phyloP scores from a whole-genome alignment of 2,888 invertebrate genomes.

The Adela reaumurella region DNA sequence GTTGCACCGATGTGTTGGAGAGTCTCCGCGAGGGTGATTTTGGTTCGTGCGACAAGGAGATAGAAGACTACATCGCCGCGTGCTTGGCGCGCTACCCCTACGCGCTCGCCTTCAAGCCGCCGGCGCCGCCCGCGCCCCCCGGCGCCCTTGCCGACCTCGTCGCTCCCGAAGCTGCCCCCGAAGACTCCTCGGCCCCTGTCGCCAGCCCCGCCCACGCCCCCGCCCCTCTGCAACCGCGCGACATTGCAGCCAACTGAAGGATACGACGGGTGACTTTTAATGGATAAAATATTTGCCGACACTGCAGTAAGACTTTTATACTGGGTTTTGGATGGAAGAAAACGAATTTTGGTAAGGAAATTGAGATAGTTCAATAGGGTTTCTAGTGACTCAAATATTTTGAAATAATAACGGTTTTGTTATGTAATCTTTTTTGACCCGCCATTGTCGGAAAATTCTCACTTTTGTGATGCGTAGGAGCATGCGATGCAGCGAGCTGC shows the following conservation, averaged over 20 bases:
- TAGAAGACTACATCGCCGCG: conserved; percentile 65
- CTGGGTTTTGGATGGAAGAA: no score
- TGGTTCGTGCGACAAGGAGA: conserved; percentile 66
- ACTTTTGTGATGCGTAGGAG: no score
- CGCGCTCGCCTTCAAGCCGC: conserved; percentile 68
- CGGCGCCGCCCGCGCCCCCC: conserved; percentile 16
- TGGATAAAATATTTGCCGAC: no score
- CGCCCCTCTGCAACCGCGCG: conserved; percentile 22
- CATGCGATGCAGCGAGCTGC: no score
- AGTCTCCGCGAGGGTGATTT: conserved; percentile 77
- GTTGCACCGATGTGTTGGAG: conserved; percentile 75
- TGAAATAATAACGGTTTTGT: no score
- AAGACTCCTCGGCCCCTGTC: not conserved
- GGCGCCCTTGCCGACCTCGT: conserved; percentile 20
- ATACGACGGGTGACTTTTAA: conserved; percentile 5
- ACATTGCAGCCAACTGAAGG: conserved; percentile 25
- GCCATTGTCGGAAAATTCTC: no score
- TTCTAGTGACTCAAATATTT: no score
- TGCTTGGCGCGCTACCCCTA: conserved; percentile 76
- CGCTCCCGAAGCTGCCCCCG: conserved; percentile 12
- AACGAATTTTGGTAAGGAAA: no score
- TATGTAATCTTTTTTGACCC: no score
- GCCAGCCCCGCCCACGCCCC: not conserved
- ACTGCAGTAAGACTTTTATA: no score
- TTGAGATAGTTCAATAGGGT: no score